Conservation (phyloP, 2,113 vertebrate species). For the Meriones unguiculatus region DNA sequence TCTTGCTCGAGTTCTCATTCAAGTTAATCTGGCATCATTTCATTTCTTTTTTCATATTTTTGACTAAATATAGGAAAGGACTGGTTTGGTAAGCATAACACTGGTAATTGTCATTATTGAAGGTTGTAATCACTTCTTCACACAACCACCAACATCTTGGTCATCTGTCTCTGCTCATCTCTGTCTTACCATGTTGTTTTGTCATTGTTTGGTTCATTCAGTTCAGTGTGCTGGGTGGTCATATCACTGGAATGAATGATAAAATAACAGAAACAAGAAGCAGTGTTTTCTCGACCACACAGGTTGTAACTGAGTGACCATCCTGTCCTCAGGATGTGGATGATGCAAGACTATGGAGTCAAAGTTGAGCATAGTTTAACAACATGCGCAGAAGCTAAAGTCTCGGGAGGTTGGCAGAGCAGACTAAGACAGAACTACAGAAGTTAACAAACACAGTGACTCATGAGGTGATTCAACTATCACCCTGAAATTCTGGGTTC, state of each 20-base stretch:
- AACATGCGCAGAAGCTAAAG: not conserved
- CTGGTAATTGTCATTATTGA: not conserved
- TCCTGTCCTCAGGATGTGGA: slow-evolving; percentile 7
- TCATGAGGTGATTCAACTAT: not conserved
- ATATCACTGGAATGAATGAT: slow-evolving; percentile 38
- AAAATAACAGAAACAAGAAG: slow-evolving; percentile 17
- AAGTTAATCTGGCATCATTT: not conserved
- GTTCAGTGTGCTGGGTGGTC: slow-evolving; percentile 31
- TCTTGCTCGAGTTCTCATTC: not conserved
- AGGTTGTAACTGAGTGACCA: not conserved
- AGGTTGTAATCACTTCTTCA: not conserved
- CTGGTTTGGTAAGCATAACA: not conserved
- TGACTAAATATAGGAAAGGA: not conserved
- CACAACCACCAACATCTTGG: not conserved
- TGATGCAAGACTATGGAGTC: not conserved
- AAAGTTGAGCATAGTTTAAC: slow-evolving; percentile 43
- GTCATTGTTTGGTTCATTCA: not conserved
- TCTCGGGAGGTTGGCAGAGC: not conserved
- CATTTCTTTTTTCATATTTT: slow-evolving; percentile 19
- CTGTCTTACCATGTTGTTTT: not conserved
- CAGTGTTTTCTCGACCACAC: slow-evolving; percentile 3
- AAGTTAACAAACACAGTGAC: not conserved
- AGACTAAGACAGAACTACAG: not conserved
- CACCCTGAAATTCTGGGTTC: not conserved
- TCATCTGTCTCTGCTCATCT: not conserved